Conservation (phyloP, 2,113 vertebrate species). For the Zootoca vivipara region DNA sequence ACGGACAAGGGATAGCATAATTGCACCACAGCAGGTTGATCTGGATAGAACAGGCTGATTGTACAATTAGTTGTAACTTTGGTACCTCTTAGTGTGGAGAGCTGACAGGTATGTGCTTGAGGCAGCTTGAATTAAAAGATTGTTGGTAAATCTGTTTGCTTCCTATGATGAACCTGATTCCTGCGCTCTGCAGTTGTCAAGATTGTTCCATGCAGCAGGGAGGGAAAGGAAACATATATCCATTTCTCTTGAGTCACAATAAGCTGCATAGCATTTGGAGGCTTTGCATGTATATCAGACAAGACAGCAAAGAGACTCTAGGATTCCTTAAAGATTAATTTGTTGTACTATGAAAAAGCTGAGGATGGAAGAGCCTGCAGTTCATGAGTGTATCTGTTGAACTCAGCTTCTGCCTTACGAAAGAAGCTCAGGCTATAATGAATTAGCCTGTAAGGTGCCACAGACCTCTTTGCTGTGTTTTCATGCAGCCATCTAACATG, state of each 20-base stretch:
- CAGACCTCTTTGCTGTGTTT: neutral
- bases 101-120: neutral
- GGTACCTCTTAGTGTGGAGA: neutral
- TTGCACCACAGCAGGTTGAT: no score
- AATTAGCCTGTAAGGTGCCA: neutral
- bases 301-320: no score
- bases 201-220: no score
- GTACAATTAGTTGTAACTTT: rapidly evolving
- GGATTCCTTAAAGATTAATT: neutral
- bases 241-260: neutral
- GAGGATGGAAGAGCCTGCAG: neutral
- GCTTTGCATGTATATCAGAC: neutral
- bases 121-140: no score
- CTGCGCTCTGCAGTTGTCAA: neutral
- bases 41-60: neutral
- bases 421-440: neutral
- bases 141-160: neutral
- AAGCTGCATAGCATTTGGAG: neutral
- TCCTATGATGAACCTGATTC: no score
- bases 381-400: neutral
- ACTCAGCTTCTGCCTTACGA: neutral
- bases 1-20: no score
- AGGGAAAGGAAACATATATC: neutral
- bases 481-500: neutral
- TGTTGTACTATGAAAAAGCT: neutral